A percentile compares a stretch with the other conserved stretches of the same genome.
phyloP scores from a whole-genome alignment of 2,113 vertebrate genomes.

The Gobiocypris rarus region DNA sequence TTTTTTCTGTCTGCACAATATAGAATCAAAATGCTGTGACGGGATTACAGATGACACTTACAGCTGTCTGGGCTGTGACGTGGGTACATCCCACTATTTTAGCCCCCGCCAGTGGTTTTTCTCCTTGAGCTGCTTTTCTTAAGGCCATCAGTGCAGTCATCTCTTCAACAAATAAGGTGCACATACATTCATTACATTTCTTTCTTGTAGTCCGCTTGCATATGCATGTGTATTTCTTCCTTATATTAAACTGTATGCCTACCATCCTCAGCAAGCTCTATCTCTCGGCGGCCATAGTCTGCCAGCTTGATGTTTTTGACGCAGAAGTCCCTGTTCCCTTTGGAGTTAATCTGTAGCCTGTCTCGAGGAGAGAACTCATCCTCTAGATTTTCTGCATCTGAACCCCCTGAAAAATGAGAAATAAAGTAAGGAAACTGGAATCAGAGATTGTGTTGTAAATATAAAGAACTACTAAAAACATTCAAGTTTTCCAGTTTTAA shows the following conservation, averaged over 20 bases:
- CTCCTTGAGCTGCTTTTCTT: conserved; percentile 88
- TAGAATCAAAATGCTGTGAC: neutral
- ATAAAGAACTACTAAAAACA: neutral
- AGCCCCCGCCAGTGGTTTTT: conserved; percentile 90
- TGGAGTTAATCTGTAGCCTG: conserved; percentile 85
- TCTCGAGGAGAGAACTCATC: conserved; percentile 84
- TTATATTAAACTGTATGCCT: neutral
- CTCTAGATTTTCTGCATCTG: conserved; percentile 86
- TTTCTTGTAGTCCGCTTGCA: neutral
- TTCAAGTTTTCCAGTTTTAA: neutral
- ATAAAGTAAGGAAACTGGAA: neutral
- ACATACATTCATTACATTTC: neutral
- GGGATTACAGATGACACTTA: conserved; percentile 70
- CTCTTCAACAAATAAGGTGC: conserved; percentile 72
- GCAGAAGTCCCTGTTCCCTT: conserved; percentile 87
- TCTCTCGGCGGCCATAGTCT: conserved; percentile 87
- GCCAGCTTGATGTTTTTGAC: conserved; percentile 92
- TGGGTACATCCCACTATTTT: conserved; percentile 95
- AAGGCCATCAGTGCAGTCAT: conserved; percentile 94
- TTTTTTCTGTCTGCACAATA: neutral
- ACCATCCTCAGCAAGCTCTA: conserved; percentile 91
- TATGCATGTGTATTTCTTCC: conserved; percentile 40
- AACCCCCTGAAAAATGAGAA: conserved; percentile 69
- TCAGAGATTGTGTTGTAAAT: neutral
- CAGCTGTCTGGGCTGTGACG: conserved; percentile 93